A percentile compares a stretch with the other conserved stretches of the same genome.
These are phyloP conservation scores for Achlya flavicornis DNA, from an alignment of 2,888 invertebrate genomes.

Conservation along the genomic window DNA sequence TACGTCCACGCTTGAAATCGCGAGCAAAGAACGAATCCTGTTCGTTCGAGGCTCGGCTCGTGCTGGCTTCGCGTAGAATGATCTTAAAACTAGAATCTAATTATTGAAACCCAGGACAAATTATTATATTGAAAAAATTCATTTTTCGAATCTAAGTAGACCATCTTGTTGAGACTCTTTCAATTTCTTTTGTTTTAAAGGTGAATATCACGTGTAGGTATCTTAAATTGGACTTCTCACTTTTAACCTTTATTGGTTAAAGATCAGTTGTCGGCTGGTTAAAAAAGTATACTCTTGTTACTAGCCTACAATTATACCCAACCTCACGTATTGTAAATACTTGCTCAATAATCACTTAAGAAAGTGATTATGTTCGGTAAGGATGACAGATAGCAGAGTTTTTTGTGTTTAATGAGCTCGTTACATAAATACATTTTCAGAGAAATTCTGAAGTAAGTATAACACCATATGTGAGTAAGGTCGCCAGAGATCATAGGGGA, in stretches of 20 bases:
- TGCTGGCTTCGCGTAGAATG: no score
- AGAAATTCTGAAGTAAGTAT: not conserved
- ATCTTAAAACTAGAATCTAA: no score
- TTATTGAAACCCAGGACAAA: not conserved
- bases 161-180: slow-evolving; percentile 9
- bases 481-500: no score
- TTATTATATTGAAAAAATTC: not conserved
- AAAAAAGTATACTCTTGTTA: not conserved
- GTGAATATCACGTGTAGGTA: not conserved
- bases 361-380: not conserved
- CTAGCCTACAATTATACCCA: not conserved
- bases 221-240: slow-evolving; percentile 9
- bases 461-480: no score
- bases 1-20: no score
- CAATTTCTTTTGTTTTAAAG: slow-evolving; percentile 13
- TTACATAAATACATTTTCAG: not conserved
- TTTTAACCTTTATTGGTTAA: slow-evolving; percentile 11
- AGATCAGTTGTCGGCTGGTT: slow-evolving; percentile 6
- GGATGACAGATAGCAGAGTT: not conserved
- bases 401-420: not conserved
- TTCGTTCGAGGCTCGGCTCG: no score
- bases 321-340: slow-evolving; percentile 7
- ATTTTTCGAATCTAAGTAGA: not conserved
- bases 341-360: slow-evolving; percentile 4
- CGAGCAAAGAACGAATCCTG: no score